Evolutionary conservation across 2,797 vertebrate genomes (phyloP).

Genomic region (Dermochelys coriacea): DNA sequence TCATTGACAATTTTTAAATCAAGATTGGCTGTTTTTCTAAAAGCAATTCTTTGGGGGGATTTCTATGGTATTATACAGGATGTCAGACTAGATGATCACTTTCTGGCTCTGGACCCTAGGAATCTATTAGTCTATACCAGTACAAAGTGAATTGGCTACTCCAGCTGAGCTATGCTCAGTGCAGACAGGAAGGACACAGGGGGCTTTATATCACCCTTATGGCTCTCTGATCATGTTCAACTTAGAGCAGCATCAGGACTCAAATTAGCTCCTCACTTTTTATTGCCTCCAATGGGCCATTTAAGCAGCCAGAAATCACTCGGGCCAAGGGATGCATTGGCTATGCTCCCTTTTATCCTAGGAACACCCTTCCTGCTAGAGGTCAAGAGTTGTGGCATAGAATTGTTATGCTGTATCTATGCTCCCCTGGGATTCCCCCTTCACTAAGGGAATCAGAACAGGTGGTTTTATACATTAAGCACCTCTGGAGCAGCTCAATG

Average conservation of each 20-base stretch:
- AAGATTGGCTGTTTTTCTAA: neutral
- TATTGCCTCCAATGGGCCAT: neutral
- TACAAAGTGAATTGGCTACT: neutral
- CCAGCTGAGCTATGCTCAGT: neutral
- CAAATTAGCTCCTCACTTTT: neutral
- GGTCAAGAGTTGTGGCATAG: neutral
- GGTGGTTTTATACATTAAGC: neutral
- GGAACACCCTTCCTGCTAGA: neutral
- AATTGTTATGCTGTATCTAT: neutral
- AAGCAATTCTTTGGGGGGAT: neutral
- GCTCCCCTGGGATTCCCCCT: neutral
- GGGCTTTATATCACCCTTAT: fast-evolving
- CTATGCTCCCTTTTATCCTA: neutral
- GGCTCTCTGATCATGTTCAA: neutral
- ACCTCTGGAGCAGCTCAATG: neutral
- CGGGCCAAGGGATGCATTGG: neutral
- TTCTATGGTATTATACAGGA: neutral
- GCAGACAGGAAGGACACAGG: neutral
- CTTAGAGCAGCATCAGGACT: neutral
- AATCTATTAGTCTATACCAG: neutral
- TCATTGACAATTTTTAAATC: neutral
- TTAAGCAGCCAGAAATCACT: neutral
- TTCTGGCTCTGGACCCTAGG: neutral
- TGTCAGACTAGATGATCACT: neutral
- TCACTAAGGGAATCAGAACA: neutral